Evolutionary conservation across 2,888 invertebrate species (phyloP).

Genomic region (Tenodera sinensis): DNA sequence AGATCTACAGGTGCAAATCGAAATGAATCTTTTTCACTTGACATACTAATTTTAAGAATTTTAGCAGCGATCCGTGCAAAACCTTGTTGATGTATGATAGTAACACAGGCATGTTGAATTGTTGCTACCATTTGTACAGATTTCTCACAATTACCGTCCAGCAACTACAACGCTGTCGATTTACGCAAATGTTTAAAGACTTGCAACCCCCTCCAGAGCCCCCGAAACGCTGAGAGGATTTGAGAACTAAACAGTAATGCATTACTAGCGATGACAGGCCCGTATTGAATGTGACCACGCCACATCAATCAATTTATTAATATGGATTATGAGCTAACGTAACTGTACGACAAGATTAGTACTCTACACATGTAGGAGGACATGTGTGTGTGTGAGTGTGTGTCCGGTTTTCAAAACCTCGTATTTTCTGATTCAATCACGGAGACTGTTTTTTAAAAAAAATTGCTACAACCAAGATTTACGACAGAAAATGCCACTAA

Average conservation of each 20-base stretch:
- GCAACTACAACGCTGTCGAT: not conserved
- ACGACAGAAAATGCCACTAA: slow-evolving; percentile 6
- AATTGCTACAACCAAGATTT: not conserved
- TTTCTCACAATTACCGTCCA: not conserved
- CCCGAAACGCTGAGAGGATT: not conserved
- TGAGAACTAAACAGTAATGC: not conserved
- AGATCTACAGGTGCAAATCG: not conserved
- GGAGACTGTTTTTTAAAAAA: slow-evolving; percentile 2
- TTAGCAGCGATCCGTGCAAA: not conserved
- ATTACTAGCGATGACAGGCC: slow-evolving; percentile 3
- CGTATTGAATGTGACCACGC: slow-evolving; percentile 10
- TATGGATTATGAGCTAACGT: slow-evolving; percentile 17
- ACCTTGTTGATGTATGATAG: not conserved
- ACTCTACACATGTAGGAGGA: not conserved
- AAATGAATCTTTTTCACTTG: not conserved
- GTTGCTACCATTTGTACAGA: not conserved
- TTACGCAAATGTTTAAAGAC: slow-evolving; percentile 33
- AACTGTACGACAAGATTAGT: slow-evolving; percentile 8
- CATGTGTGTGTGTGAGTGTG: not conserved
- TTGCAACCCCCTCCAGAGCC: slow-evolving; percentile 24
- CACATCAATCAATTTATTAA: slow-evolving; percentile 17
- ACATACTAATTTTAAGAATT: not conserved
- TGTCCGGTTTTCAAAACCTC: slow-evolving; percentile 13
- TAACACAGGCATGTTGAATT: not conserved
- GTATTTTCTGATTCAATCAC: slow-evolving; percentile 19